phyloP scores from a whole-genome alignment of 2,888 invertebrate genomes.

The Rotaria magnacalcarata region DNA sequence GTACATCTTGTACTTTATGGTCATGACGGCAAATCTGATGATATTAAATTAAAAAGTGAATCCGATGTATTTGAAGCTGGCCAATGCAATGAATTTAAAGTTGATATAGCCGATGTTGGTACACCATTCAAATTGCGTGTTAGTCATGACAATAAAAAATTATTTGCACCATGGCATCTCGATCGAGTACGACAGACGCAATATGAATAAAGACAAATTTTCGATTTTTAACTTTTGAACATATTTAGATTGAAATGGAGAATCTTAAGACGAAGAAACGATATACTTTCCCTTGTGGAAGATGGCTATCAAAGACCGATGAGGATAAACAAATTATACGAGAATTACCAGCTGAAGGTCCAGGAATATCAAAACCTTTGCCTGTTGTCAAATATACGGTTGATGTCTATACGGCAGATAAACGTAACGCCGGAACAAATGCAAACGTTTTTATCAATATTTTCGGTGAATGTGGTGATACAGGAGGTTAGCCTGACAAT shows the following conservation, averaged over 20 bases:
- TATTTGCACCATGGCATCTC: conserved; percentile 58
- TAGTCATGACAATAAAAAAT: conserved; percentile 56
- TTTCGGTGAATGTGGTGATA: conserved; percentile 47
- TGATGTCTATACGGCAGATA: conserved; percentile 53
- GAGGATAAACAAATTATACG: conserved; percentile 56
- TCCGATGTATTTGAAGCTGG: conserved; percentile 57
- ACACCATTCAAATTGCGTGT: conserved; percentile 57
- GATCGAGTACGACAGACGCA: conserved; percentile 49
- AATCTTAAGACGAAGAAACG: conserved; percentile 53
- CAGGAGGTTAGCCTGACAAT: conserved; percentile 47
- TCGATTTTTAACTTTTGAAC: not conserved
- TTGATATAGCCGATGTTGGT: conserved; percentile 55
- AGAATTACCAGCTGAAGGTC: conserved; percentile 57
- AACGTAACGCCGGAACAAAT: conserved; percentile 53
- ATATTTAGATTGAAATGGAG: conserved; percentile 56
- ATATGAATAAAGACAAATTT: conserved; percentile 48
- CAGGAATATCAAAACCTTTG: conserved; percentile 1
- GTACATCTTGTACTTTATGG: conserved; percentile 57
- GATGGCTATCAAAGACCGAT: conserved; percentile 58
- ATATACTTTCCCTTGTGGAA: conserved; percentile 54
- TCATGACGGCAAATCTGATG: conserved; percentile 57
- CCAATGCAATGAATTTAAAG: conserved; percentile 55
- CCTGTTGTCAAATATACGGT: conserved; percentile 51
- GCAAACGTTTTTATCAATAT: conserved; percentile 46
- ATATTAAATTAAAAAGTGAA: conserved; percentile 54